phyloP scores from a whole-genome alignment of 53 echinoderm and acorn worm species.

The Apostichopus leukothele region DNA sequence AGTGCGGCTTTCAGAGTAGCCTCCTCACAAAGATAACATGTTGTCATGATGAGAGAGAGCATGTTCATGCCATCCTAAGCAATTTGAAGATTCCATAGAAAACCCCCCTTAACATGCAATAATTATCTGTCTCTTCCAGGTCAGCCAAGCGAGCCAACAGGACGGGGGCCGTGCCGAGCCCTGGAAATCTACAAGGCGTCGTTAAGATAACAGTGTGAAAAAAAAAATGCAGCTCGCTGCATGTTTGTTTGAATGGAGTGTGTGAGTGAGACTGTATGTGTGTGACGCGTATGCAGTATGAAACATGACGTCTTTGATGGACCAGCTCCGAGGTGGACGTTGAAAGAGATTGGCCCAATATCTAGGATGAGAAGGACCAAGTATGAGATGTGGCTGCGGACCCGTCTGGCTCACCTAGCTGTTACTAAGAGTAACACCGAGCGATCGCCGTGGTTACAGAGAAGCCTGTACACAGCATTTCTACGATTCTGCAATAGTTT shows the following conservation, averaged over 20 bases:
- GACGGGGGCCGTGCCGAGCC: constrained; percentile 61
- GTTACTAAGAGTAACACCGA: no score
- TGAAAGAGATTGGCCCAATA: not conserved
- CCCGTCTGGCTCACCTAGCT: no score
- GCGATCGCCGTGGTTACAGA: no score
- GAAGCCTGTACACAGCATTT: no score
- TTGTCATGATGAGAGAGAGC: no score
- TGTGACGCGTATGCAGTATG: constrained; percentile 17
- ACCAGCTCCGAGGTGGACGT: not conserved
- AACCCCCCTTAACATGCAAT: not conserved
- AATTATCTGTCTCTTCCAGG: constrained; percentile 47
- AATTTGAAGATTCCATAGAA: no score
- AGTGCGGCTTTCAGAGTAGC: no score
- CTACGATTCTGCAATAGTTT: no score
- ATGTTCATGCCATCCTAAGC: no score
- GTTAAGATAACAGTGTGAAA: constrained; percentile 87
- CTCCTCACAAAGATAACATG: no score
- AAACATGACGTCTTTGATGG: not conserved
- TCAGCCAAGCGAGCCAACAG: constrained; percentile 74
- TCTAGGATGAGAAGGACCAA: not conserved
- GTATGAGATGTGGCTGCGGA: not conserved
- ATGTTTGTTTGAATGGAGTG: constrained; percentile 3
- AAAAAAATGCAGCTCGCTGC: not conserved
- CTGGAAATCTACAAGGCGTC: constrained; percentile 68
- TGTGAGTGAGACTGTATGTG: constrained; percentile 40